phyloP scores from a whole-genome alignment of 2,888 invertebrate species.

The Drosophila atripex region DNA sequence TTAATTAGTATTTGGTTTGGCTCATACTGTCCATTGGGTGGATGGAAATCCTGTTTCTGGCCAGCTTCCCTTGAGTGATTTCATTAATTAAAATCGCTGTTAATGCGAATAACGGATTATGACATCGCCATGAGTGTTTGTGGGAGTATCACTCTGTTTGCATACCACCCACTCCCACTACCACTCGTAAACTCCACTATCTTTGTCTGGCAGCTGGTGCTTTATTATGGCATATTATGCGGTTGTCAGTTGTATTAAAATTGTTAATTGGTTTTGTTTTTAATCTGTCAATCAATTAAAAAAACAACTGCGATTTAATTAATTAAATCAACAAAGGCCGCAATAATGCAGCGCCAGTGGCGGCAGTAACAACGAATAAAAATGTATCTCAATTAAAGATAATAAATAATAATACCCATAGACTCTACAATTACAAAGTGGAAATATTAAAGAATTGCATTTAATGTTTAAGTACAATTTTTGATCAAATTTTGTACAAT shows the following conservation, averaged over 20 bases:
- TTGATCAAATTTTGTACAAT: too few relatives aligned
- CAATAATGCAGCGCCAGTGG: conserved; percentile 76
- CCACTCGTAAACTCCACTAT: not conserved
- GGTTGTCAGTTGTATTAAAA: conserved; percentile 81
- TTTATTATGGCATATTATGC: conserved; percentile 81
- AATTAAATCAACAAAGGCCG: conserved; percentile 79
- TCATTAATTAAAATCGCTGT: conserved; percentile 80
- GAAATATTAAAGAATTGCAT: not conserved
- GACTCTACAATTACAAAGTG: conserved; percentile 5
- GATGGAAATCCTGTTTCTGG: conserved; percentile 23
- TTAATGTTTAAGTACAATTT: too few relatives aligned
- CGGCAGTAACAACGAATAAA: conserved; percentile 31
- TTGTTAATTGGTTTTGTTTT: conserved; percentile 82
- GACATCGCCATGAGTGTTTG: conserved; percentile 67
- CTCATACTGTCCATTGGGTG: conserved; percentile 1
- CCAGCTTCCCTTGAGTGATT: conserved; percentile 58
- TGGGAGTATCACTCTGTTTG: conserved; percentile 38
- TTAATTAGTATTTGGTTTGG: conserved; percentile 36
- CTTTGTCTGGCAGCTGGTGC: conserved; percentile 39
- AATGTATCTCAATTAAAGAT: conserved; percentile 48
- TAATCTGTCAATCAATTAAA: conserved; percentile 82
- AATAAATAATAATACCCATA: conserved; percentile 50
- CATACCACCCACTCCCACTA: conserved; percentile 34
- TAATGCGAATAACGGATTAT: conserved; percentile 76
- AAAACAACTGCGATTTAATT: conserved; percentile 80